Conservation (phyloP, 2,113 vertebrate species). For the Phaethornis superciliosus region DNA sequence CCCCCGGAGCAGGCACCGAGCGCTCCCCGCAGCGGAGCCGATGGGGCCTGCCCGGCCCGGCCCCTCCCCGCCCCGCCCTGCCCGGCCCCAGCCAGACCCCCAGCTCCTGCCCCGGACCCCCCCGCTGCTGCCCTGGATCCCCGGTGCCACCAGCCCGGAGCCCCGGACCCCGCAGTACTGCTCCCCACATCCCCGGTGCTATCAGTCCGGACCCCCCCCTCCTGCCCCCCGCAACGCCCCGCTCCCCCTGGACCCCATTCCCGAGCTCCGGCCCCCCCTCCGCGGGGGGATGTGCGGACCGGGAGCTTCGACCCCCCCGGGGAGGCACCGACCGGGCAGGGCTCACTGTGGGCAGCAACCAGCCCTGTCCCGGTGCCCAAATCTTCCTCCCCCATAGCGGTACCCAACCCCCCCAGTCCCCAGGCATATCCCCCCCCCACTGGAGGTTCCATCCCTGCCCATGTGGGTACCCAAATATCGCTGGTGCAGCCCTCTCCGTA, state of each 20-base stretch:
- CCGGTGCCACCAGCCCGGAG: background rate
- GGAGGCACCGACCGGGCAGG: background rate
- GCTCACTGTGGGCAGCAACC: accelerated
- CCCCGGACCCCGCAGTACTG: background rate
- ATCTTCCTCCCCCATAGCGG: background rate
- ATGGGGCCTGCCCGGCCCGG: background rate
- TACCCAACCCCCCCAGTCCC: background rate
- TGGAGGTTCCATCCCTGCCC: too few relatives aligned
- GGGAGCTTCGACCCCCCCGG: background rate
- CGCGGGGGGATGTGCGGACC: background rate
- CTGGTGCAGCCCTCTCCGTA: too few relatives aligned
- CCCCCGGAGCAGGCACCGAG: background rate
- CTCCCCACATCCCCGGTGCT: background rate
- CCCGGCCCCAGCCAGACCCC: background rate
- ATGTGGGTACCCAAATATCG: too few relatives aligned
- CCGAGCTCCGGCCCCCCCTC: background rate
- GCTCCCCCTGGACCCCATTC: too few relatives aligned
- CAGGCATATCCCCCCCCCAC: background rate
- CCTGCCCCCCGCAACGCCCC: too few relatives aligned
- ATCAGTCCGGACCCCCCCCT: too few relatives aligned
- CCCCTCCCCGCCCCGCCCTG: conserved; percentile 21
- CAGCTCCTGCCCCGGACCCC: background rate
- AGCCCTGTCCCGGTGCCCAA: background rate
- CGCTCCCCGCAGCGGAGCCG: background rate
- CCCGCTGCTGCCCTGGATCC: background rate